These are phyloP conservation scores for Drosophila falleni DNA, from an alignment of 2,888 invertebrate genomes.

Conservation along the genomic window DNA sequence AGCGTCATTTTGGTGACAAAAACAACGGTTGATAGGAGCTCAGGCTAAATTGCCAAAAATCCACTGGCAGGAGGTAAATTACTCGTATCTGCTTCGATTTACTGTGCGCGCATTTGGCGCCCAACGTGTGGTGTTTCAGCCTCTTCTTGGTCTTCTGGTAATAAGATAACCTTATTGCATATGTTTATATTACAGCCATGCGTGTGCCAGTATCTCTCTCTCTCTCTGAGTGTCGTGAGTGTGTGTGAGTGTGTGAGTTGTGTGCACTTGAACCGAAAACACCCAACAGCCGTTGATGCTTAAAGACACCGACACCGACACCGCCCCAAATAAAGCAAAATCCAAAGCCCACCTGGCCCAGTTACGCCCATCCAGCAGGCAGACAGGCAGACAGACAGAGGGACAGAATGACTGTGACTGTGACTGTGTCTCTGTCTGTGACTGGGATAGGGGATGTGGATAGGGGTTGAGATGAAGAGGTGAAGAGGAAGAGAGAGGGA, in stretches of 20 bases:
- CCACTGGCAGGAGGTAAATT: conserved; percentile 18
- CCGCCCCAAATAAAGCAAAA: conserved; percentile 27
- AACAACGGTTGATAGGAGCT: conserved; percentile 9
- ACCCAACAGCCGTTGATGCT: conserved; percentile 59
- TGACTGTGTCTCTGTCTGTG: background rate
- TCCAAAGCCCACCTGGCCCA: conserved; percentile 17
- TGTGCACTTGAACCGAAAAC: conserved; percentile 51
- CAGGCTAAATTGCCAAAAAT: conserved; percentile 40
- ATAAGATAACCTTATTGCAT: conserved; percentile 80
- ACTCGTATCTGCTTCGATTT: conserved; percentile 54
- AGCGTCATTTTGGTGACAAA: conserved; percentile 6
- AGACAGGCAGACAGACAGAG: conserved; percentile 13
- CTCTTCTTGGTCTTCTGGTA: conserved; percentile 56
- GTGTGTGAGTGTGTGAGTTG: conserved; percentile 10
- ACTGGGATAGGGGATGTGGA: background rate
- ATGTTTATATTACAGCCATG: conserved; percentile 75
- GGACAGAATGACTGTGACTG: background rate
- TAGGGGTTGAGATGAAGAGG: background rate
- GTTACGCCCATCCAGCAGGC: conserved; percentile 22
- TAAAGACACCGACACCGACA: conserved; percentile 48
- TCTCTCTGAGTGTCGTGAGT: conserved; percentile 8
- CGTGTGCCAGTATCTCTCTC: conserved; percentile 19
- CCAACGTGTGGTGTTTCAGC: conserved; percentile 27
- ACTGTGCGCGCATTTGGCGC: conserved; percentile 34
- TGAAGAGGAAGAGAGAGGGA: background rate